Evolutionary conservation across 2,888 invertebrate species (phyloP).

Genomic region (Melieria omissa): DNA sequence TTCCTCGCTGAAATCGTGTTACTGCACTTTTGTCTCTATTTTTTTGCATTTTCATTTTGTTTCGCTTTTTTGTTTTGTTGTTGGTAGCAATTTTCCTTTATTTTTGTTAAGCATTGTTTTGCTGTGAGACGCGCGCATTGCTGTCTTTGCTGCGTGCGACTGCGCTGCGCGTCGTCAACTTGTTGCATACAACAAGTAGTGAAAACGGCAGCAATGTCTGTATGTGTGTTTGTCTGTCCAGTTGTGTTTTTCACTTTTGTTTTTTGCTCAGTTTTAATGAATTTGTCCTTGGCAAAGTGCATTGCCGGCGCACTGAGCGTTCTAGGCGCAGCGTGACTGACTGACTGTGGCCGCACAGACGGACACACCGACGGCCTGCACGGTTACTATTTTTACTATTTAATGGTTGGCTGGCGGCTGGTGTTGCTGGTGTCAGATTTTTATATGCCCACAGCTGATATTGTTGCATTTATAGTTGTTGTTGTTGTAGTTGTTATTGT

Average conservation of each 20-base stretch:
- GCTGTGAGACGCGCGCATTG: too few species aligned
- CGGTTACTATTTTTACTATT: not conserved
- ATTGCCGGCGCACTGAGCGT: constrained; percentile 53
- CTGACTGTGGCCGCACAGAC: not conserved
- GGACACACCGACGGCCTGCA: constrained; percentile 58
- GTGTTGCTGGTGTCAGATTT: too few species aligned
- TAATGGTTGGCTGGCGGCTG: too few species aligned
- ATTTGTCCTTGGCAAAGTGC: constrained; percentile 65
- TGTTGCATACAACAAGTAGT: too few species aligned
- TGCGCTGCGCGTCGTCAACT: too few species aligned
- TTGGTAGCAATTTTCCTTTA: too few species aligned
- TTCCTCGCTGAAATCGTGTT: constrained; percentile 32
- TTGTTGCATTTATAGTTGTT: not conserved
- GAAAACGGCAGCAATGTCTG: not conserved
- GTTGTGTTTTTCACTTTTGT: constrained; percentile 4
- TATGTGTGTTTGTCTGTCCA: constrained; percentile 6
- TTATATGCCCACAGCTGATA: too few species aligned
- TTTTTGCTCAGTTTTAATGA: constrained; percentile 60
- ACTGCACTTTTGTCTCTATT: constrained; percentile 27
- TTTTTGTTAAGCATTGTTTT: too few species aligned
- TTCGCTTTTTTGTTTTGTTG: constrained; percentile 12
- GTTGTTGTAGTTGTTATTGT: too few species aligned
- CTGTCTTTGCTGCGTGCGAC: too few species aligned
- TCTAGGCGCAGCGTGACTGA: constrained; percentile 12
- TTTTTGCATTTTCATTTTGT: constrained; percentile 14